Percentiles rank a stretch among this genome's conserved stretches.
Evolutionary conservation across 1,140 invertebrate genomes (phyloP).

Genomic region (Trichogramma pretiosum): DNA sequence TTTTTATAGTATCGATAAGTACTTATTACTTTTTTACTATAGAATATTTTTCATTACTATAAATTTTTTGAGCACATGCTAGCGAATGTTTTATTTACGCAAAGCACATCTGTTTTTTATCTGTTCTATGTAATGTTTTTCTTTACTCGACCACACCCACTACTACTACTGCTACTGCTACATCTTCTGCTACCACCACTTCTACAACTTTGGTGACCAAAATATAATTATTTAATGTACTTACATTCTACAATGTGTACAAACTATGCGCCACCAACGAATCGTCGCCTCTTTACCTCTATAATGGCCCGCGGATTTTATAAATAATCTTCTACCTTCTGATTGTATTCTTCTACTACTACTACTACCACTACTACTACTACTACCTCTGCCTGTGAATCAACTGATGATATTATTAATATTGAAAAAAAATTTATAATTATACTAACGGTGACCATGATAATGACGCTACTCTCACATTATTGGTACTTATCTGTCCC

Average conservation of each 20-base stretch:
- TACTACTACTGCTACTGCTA: constrained; percentile 33
- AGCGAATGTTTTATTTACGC: constrained; percentile 43
- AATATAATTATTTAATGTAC: too few species aligned
- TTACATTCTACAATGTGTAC: too few species aligned
- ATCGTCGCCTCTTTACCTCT: too few species aligned
- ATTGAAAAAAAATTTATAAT: constrained; percentile 18
- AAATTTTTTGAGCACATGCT: constrained; percentile 32
- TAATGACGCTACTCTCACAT: constrained; percentile 45
- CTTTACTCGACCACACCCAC: constrained; percentile 40
- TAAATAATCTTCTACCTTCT: too few species aligned
- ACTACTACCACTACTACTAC: constrained; percentile 21
- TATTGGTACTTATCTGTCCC: constrained; percentile 48
- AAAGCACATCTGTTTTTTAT: constrained; percentile 43
- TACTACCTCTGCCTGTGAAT: constrained; percentile 10
- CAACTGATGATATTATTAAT: constrained; percentile 17
- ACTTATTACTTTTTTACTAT: constrained; percentile 3
- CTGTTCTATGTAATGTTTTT: constrained; percentile 48
- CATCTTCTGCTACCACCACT: constrained; percentile 9
- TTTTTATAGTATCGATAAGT: too few species aligned
- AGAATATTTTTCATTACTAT: constrained; percentile 6
- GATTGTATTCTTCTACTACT: not conserved
- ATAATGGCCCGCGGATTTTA: too few species aligned
- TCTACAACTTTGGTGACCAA: constrained; percentile 5
- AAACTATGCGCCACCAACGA: too few species aligned
- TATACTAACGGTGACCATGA: constrained; percentile 26